Conservation (phyloP, 2,888 invertebrate genomes). For the Ctenicera cuprea region DNA sequence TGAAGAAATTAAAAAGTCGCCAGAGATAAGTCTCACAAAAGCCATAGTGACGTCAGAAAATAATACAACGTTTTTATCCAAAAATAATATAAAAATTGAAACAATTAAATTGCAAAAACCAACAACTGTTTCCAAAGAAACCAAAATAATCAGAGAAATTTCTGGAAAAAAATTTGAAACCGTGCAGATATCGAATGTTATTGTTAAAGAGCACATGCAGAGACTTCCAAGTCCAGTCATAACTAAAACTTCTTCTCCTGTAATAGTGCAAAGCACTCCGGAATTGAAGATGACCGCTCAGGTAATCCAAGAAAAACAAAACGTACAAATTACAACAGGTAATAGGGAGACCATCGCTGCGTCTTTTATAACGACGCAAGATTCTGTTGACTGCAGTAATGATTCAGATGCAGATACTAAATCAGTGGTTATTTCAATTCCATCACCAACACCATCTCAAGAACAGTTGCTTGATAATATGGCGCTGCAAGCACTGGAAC, state of each 20-base stretch:
- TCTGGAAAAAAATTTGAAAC: constrained; percentile 42
- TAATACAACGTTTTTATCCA: constrained; percentile 2
- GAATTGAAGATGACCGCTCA: constrained; percentile 72
- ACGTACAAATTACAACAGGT: constrained; percentile 65
- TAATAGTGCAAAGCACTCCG: constrained; percentile 68
- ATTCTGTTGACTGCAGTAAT: constrained; percentile 76
- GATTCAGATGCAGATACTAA: constrained; percentile 77
- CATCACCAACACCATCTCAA: constrained; percentile 80
- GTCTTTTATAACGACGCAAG: constrained; percentile 76
- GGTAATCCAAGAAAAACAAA: constrained; percentile 68
- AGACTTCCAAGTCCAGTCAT: constrained; percentile 64
- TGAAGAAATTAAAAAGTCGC: constrained; percentile 50
- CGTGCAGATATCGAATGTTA: constrained; percentile 45
- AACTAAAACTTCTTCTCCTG: constrained; percentile 62
- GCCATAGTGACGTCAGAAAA: constrained; percentile 33
- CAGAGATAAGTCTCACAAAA: constrained; percentile 40
- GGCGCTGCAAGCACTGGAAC: constrained; percentile 77
- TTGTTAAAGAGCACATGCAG: constrained; percentile 56
- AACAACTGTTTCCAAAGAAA: constrained; percentile 49
- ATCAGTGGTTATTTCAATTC: constrained; percentile 80
- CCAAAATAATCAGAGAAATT: constrained; percentile 24
- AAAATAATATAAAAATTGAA: constrained; percentile 51
- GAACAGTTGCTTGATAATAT: constrained; percentile 80
- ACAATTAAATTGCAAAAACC: constrained; percentile 18
- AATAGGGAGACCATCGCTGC: constrained; percentile 74